These are phyloP conservation scores for Dyspetes luteomarginatus DNA, from an alignment of 2,888 invertebrate genomes.

Conservation along the genomic window DNA sequence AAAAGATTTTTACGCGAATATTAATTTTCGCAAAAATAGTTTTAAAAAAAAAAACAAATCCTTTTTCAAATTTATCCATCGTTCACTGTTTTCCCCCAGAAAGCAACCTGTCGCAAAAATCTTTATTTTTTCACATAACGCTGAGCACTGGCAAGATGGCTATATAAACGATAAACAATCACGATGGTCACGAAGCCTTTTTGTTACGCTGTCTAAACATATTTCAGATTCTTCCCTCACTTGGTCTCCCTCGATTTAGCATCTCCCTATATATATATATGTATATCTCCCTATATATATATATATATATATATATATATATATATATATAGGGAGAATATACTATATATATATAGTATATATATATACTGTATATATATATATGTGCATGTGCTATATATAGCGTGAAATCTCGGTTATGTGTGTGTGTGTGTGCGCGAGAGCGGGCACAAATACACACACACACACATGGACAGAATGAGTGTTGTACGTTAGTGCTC, in stretches of 20 bases:
- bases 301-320: not conserved
- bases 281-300: not conserved
- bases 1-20: no score
- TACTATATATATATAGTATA: not conserved
- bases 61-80: no score
- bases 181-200: not conserved
- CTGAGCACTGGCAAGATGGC: slow-evolving; percentile 1
- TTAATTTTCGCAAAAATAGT: no score
- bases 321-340: not conserved
- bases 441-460: no score
- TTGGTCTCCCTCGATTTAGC: slow-evolving; percentile 7
- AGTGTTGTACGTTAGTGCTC: slow-evolving; percentile 18
- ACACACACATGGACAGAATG: not conserved
- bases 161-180: slow-evolving; percentile 13
- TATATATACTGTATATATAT: not conserved
- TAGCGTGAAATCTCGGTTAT: no score
- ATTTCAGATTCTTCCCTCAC: slow-evolving; percentile 9
- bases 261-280: not conserved
- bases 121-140: not conserved
- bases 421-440: no score
- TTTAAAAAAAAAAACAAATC: no score
- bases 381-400: no score
- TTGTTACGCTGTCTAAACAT: slow-evolving; percentile 1
- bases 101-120: not conserved
- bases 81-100: no score